Evolutionary conservation across 2,113 vertebrate genomes (phyloP), one percentile per base, ranked within the genome.

Genomic region (Epinephelus fuscoguttatus): DNA sequence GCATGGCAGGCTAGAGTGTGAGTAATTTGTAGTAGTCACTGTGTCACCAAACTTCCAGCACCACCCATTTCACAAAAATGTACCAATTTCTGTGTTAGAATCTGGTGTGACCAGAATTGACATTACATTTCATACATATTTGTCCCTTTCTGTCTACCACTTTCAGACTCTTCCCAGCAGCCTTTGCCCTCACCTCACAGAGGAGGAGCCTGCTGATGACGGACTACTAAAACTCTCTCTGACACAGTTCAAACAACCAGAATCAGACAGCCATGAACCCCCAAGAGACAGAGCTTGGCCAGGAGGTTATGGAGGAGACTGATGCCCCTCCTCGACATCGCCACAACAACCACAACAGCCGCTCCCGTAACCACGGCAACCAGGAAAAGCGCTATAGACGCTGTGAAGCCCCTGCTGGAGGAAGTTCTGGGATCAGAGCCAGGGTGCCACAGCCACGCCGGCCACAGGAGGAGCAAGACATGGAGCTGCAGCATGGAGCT

Each of bases 261-360:
- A 62, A 84, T 87, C 82, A 92, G 91, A 82, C 89, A 94, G 92
- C 94, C 95, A 98, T 98, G 97, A 97, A 96, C 94, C 96, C 95
- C 85, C 94, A 95, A 89, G 97, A 97, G 89, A 92, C 84, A 2
- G 89, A 94, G 73, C 94, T 93, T 78, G 95, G 93, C 85, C 95
- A 96, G 61, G 97, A 96, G 75, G 94, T 95, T 57, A 96, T 94
- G 23, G 97, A 98, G 86, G 96, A 95, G 4, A 94, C 96, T 3
- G 96, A 95, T 0, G 94, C 93, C 14, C 49, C 91, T 40, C 57
- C 89, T 75, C 85, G 80, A 52, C 87, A 90, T 59, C 86, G 81
- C 19, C 91, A 85, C 19, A 87, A 85, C 73, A 89, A 87, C 57
- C 90, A 90, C 40, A 86, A 83, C 62, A 78, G 84, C 77, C 64